Evolutionary conservation across 37 sponge, comb jelly and placozoan genomes (phyloP).

Genomic region (Aplysina aerophoba): DNA sequence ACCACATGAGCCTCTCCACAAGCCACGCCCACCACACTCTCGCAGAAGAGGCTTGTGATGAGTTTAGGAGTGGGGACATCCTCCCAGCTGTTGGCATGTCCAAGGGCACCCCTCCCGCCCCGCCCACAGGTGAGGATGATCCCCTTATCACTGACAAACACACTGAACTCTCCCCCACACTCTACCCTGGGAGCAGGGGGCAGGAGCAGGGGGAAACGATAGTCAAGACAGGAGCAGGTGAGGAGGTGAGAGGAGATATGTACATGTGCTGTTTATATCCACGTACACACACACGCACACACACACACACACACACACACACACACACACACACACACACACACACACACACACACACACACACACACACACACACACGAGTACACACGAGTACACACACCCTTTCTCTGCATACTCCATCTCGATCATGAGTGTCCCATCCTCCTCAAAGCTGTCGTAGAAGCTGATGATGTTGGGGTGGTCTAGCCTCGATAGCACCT

Average conservation of each 20-base stretch:
- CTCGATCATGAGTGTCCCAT: constrained; percentile 97
- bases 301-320: constrained; percentile 16
- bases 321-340: constrained; percentile 14
- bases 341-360: constrained; percentile 31
- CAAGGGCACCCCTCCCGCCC: constrained; percentile 75
- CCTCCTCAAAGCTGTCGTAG: constrained; percentile 98
- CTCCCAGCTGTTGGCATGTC: constrained; percentile 62
- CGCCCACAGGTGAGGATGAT: constrained; percentile 92
- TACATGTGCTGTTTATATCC: neutral
- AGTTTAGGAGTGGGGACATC: constrained; percentile 76
- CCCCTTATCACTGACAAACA: constrained; percentile 91
- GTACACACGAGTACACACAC: constrained; percentile 38
- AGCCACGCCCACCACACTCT: constrained; percentile 62
- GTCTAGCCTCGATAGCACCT: constrained; percentile 85
- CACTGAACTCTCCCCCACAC: constrained; percentile 89
- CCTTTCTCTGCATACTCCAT: constrained; percentile 99
- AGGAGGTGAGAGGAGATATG: neutral
- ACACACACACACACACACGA: constrained; percentile 26
- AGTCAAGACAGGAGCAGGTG: neutral
- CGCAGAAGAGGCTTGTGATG: constrained; percentile 65
- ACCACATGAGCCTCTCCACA: constrained; percentile 90
- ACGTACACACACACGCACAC: neutral
- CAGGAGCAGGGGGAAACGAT: neutral
- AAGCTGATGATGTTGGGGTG: constrained; percentile 97
- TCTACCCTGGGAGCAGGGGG: constrained; percentile 60